Base-by-base conservation (phyloP, 2,888 invertebrate species). In the Chloroclystis v-ata region DNA sequence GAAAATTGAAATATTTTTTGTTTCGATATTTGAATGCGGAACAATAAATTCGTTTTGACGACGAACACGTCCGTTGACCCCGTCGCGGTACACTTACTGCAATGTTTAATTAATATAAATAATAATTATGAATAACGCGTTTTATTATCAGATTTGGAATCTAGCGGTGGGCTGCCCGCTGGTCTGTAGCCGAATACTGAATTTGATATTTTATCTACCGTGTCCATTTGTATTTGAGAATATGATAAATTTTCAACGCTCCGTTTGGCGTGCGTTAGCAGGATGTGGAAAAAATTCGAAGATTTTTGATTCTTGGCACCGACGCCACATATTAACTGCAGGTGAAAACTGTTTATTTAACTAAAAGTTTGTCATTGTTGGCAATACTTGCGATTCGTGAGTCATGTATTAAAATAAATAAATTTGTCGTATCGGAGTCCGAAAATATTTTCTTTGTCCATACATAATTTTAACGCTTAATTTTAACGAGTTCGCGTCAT, bases 61-160 rank as follows among this genome's bases (percentile, higher is more conserved):
- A 60, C 68, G 57, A 72, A 72, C 67, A 64, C 69, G 80, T 72
- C 59, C 81, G 69, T 75, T 71, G 74, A 79, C 75, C 82, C 70
- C 68, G 82, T 70, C 80, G 72, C 74, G 75, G 82, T 83, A 82
- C 82, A 83, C 79, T 84, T 79, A 70, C 60, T 67, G 44, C 55
- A 59, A 63, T 71, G 72, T 78, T 82, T 82, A 82, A 84, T 82
- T 82, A 82, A 81, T 80, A 80, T 78, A 75, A 72, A 78, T 75
- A 73, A 78, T 74, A 73, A 69, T 68, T 68, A 78, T 71, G 73
- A 77, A 78, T 74, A 73, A 76, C 66, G 65, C 65, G 63, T 67
- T 76, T 72, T 76, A 75, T 78, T 77, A 78, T 77, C 78, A 68
- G 67, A 65, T 72, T 69, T 57, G 59, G 60, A 65, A 75, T 65